Base-by-base conservation (phyloP, 2,888 invertebrate genomes). In the Macrosiphum euphorbiae region DNA sequence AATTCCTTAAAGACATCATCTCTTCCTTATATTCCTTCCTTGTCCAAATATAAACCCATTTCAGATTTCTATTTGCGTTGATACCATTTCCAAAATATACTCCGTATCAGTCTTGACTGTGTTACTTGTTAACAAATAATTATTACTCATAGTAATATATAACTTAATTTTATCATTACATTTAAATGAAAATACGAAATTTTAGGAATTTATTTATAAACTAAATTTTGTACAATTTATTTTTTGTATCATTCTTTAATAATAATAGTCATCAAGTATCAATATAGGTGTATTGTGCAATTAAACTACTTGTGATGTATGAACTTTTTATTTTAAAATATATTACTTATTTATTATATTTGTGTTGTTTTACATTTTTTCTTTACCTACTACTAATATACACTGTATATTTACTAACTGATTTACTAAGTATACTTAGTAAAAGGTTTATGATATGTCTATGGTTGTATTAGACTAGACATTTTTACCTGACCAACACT, bases 261-360 rank as follows among this genome's bases (percentile, higher is more conserved):
- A 78, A 78, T 78, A 78, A 78, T 35, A 78, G 78, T 78, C 78
- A 78, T 78, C 78, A 78, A 78, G 78, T 87, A 87, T 50, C 88
- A 88, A 88, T 88, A 55, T 88, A 88, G 50, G 16, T 55, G 35
- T 88, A 88, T 88, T 88, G 26, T 88, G 10, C 41, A 85, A 58
- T 44, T 88, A 58, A 88, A 88, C 50, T 88, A 88, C n/a, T 88
- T 88, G n/a, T 58, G n/a, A 88, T 88, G 58, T 88, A 88, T 88
- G 55, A 41, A 88, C 52, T 58, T 52, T 88, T 41, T 58, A 50
- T 88, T 88, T 58, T 28, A 44, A 88, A 88, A 88, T 58, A 58
- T 58, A 88, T 44, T 41, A 55, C 50, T 88, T 88, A 58, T 88
- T 58, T 88, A 50, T 26, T 58, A 88, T 88, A 26, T 58, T 88